Evolutionary conservation across 2,113 vertebrate species (phyloP).

Genomic region (Epinephelus cyanopodus): DNA sequence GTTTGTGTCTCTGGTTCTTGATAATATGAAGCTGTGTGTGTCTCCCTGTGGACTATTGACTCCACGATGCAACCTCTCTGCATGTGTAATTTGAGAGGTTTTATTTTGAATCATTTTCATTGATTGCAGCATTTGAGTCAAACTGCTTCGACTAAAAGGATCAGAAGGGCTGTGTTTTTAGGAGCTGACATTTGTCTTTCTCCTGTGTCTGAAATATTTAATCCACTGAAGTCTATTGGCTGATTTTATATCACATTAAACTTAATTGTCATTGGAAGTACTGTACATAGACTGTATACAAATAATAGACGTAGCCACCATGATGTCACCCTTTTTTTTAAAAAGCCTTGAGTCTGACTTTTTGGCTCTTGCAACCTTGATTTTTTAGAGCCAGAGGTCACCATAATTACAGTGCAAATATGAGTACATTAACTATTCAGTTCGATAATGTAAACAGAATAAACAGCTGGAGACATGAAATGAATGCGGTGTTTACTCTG

Average conservation of each 20-base stretch:
- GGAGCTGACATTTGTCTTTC: not conserved
- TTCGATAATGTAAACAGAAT: too few species aligned
- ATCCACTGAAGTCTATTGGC: not conserved
- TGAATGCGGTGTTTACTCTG: too few species aligned
- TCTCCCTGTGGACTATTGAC: not conserved
- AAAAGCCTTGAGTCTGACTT: too few species aligned
- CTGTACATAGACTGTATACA: too few species aligned
- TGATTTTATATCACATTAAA: not conserved
- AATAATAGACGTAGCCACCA: too few species aligned
- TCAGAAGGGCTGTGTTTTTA: not conserved
- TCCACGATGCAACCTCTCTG: conserved; percentile 16
- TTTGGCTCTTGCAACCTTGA: too few species aligned
- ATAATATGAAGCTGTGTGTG: conserved; percentile 10
- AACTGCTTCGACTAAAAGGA: not conserved
- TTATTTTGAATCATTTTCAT: not conserved
- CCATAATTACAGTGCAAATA: too few species aligned
- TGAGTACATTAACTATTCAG: too few species aligned
- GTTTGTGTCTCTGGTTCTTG: not conserved
- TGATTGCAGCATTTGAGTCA: conserved; percentile 3
- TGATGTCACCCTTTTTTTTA: too few species aligned
- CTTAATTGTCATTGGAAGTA: not conserved
- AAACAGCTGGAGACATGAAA: too few species aligned
- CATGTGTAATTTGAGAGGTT: not conserved
- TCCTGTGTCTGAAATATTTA: not conserved
- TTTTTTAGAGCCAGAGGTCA: too few species aligned